Base-by-base conservation (phyloP, 2,888 invertebrate genomes). In the Apamea crenata region DNA sequence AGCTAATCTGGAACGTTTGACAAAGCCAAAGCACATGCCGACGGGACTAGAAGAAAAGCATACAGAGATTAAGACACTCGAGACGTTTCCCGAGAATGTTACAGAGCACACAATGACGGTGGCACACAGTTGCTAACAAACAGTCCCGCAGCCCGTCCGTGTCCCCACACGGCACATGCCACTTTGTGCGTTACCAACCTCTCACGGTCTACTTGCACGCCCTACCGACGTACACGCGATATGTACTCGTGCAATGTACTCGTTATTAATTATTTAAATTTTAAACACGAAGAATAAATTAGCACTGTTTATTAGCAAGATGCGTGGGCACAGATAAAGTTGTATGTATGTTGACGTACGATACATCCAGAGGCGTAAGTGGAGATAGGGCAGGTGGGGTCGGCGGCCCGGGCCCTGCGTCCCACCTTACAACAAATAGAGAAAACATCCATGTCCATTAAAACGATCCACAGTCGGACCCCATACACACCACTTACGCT, bases 311-410 rank as follows among this genome's bases (percentile, higher is more conserved):
- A 92, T 93, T 93, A 94, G 93, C 93, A 92, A 90, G 88, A 87
- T 90, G 90, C 90, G 83, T 87, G 77, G 81, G 86, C 86, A 86
- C 77, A 88, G 53, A 77, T 81, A 88, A 86, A 88, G 87, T 91
- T 91, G 89, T 91, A 91, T 91, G 87, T 82, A 85, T 93, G 91
- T 92, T 93, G 93, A 97, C 97, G 95, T 97, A 97, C 97, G 97
- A 96, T 97, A 97, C 97, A 97, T 97, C 97, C 97, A 97, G 96
- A 97, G 96, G 95, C 97, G 97, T 95, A 97, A 97, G 96, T 97
- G 97, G 95, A 97, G 97, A 93, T 96, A 97, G 93, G 97, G 97
- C 97, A 97, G 96, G 95, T 97, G 97, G 95, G 97, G 97, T 94
- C 97, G 94, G 88, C 97, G 96, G 94, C 97, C 96, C 94, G 97